Base-by-base conservation (phyloP, 2,113 vertebrate species). In the Sphaerodactylus townsendi region DNA sequence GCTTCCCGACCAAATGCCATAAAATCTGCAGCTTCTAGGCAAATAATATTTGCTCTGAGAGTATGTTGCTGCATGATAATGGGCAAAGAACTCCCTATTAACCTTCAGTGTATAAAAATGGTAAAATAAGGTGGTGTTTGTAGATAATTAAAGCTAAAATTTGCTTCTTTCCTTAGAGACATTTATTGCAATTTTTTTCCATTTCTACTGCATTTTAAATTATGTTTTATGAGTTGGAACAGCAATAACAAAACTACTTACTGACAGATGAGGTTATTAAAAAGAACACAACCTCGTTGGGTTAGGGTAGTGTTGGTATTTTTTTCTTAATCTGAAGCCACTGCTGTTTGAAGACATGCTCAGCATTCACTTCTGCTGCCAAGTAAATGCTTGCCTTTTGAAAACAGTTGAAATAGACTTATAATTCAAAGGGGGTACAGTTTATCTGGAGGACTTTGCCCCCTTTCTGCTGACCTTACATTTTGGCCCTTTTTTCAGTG, bases 91-190 rank as follows among this genome's bases (percentile, higher is more conserved):
- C 48, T 85, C 48, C 62, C 86, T 84, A 90, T 86, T 72, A 90
- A 82, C 25, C 13, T 84, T 30, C 19, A 78, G 46, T 81, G 69
- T 88, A 78, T 88, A 86, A 94, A n/a, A 92, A 92, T 70, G 59
- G n/a, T 91, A 86, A 81, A 41, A 87, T 3, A 62, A 84, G n/a
- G 33, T 41, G 71, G n/a, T 56, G 81, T 82, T 90, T 89, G 90
- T 85, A 53, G 39, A 10, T 88, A 92, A 89, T 83, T 89, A 77
- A 90, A 92, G 92, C 91, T 88, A 88, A 93, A 92, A 86, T 90
- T 37, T 83, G 13, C 15, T 71, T 64, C 83, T 89, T 88, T 37
- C 53, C 39, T 65, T 28, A 64, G 83, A 89, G 86, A 87, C 59
- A 75, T 77, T 70, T 81, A 21, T 65, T 82, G 84, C 90, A 90